Base-by-base conservation (phyloP, 2,113 vertebrate species). In the Macroglossus sobrinus region DNA sequence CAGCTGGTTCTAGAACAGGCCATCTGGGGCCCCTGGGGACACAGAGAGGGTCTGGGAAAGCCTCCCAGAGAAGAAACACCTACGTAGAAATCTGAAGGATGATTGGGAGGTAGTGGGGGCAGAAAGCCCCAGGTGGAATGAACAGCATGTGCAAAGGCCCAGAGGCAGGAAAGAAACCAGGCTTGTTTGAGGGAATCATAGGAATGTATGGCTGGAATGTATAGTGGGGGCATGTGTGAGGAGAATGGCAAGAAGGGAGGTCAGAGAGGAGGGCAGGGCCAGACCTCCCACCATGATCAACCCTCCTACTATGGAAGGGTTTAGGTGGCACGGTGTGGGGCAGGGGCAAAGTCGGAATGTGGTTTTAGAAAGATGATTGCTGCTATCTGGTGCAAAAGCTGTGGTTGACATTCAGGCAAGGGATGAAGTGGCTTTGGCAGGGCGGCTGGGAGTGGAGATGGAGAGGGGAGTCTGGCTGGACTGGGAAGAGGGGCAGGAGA, bases 81-180 rank as follows among this genome's bases (percentile, higher is more conserved):
- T 57, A 14, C 45, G 85, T 3, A 30, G 53, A 81, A 16, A 14
- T 12, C n/a, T 61, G 78, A 64, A 86, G 47, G 45, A 26, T 30
- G 28, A 4, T 10, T 26, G 26, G 81, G 63, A 53, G n/a, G 18
- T 33, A 45, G 64, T 18, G 2, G 57, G 30, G 15, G 11, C 38
- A 43, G 59, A 84, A 38, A 1, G 40, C 24, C 45, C 33, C 61
- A 66, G 59, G 68, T 12, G 30, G 78, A 11, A 66, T 78, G 28
- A 21, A 24, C 21, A 28, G 76, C 57, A 63, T 9, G 12, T 84
- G 16, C 94, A 71, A 89, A 84, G 74, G 43, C 88, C 84, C 80
- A 59, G 92, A 57, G 78, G 68, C n/a, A 14, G 38, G 40, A 45
- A 45, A 55, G 53, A 68, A 66, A 14, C 21, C 4, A 43, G 80